phyloP scores from a whole-genome alignment of 1,140 invertebrate genomes.

The Drosophila sp. region DNA sequence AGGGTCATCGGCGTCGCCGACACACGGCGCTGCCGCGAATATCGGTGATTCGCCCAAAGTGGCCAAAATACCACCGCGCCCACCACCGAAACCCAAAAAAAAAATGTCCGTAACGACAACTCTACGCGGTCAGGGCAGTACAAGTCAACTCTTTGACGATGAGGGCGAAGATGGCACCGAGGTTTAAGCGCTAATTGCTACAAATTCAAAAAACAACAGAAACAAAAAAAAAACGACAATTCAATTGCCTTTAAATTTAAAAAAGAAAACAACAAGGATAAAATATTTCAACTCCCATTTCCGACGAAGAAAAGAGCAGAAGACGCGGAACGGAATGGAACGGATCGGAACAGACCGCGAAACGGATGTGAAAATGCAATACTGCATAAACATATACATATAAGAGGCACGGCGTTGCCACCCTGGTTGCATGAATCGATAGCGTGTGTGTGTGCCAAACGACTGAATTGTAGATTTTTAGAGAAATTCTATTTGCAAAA shows the following conservation, averaged over 20 bases:
- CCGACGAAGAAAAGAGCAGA: not conserved
- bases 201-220: not conserved
- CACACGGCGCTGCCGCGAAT: constrained; percentile 29
- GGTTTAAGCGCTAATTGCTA: constrained; percentile 84
- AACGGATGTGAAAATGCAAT: not conserved
- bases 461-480: constrained; percentile 81
- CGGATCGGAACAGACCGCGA: not conserved
- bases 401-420: constrained; percentile 2
- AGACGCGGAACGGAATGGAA: not conserved
- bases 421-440: constrained; percentile 34
- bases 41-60: constrained; percentile 82
- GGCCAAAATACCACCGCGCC: constrained; percentile 90
- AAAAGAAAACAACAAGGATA: not conserved
- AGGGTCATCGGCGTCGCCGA: constrained; percentile 37
- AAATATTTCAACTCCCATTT: not conserved
- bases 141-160: constrained; percentile 90
- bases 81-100: constrained; percentile 92
- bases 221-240: constrained; percentile 14
- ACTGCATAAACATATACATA: not conserved
- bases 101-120: constrained; percentile 85
- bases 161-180: constrained; percentile 94
- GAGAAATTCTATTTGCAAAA: constrained; percentile 44
- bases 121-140: constrained; percentile 84
- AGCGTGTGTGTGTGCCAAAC: constrained; percentile 80
- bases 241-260: constrained; percentile 13